Evolutionary conservation across 2,888 invertebrate species (phyloP), one percentile per base, ranked within the genome.

Genomic region (Eulithis testata): DNA sequence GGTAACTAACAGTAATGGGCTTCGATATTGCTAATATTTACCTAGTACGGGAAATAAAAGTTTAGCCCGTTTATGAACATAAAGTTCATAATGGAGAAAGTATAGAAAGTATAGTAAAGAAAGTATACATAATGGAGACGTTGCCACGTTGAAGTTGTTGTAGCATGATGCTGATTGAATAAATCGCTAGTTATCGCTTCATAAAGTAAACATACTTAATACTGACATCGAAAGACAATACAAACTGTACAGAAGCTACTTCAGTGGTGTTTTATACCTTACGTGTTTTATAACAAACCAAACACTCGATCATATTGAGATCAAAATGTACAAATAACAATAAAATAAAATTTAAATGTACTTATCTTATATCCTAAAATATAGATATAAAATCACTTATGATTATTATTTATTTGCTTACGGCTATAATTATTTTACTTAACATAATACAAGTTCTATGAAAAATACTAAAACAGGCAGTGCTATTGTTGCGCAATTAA

Each of bases 191-290:
- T 65, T 70, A 70, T 72, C 63, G 66, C 66, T 21, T 21, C 21
- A 21, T 70, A 75, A 74, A 58, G 60, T 58, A 63, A 69, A 57
- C 72, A 76, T 72, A 76, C 79, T 71, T 65, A 69, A 81, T 79
- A 82, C 77, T 84, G 85, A 89, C 87, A 89, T 80, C 82, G 73
- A 87, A 73, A 76, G 79, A 89, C 86, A 81, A 84, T 83, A 90
- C 87, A 83, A 88, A 85, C 90, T 92, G 89, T 92, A 92, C 91
- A 91, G 82, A 86, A 88, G 84, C 92, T 91, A 91, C 89, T 84
- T 83, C 84, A 89, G 86, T 92, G 92, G 93, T 93, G 93, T 93
- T 92, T 86, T 91, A 85, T 91, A 91, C 93, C 93, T 93, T 92
- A 93, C 93, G 87, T 85, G 83, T 83, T 83, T 79, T 57, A 79